These are phyloP conservation scores for Hirtodrosophila confusa DNA, from an alignment of 2,888 invertebrate genomes.

Conservation along the genomic window DNA sequence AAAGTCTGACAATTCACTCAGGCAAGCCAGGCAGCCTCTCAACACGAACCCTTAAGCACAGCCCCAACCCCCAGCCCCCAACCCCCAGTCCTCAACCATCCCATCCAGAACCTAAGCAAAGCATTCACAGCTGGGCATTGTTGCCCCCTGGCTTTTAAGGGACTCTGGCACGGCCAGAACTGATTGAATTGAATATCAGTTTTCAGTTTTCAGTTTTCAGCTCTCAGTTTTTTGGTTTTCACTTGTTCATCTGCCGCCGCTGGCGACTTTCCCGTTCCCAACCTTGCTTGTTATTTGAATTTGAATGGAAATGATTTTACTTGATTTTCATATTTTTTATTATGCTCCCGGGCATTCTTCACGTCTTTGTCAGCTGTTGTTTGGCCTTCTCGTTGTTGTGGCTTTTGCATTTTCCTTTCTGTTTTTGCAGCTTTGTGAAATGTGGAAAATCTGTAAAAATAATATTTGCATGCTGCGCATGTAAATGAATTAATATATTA, in stretches of 20 bases:
- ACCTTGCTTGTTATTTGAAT: conserved; percentile 64
- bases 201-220: conserved; percentile 66
- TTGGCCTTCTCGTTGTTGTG: background rate
- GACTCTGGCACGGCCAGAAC: conserved; percentile 39
- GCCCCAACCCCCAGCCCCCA: background rate
- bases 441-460: too few species aligned
- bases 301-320: conserved; percentile 77
- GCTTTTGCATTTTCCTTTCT: background rate
- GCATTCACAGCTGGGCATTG: conserved; percentile 56
- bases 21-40: background rate
- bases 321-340: conserved; percentile 76
- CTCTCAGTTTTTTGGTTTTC: conserved; percentile 1
- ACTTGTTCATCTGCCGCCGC: conserved; percentile 7
- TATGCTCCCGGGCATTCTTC: conserved; percentile 49
- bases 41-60: background rate
- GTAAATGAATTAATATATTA: conserved; percentile 30
- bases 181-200: conserved; percentile 78
- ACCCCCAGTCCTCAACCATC: background rate
- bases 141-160: conserved; percentile 32
- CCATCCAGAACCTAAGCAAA: conserved; percentile 7
- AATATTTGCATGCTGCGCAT: background rate
- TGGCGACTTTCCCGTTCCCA: conserved; percentile 31
- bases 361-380: conserved; percentile 27
- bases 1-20: conserved; percentile 59
- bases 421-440: too few species aligned